phyloP scores from a whole-genome alignment of 64 coral and sea anemone genomes.

The Catalaphyllia jardinei region DNA sequence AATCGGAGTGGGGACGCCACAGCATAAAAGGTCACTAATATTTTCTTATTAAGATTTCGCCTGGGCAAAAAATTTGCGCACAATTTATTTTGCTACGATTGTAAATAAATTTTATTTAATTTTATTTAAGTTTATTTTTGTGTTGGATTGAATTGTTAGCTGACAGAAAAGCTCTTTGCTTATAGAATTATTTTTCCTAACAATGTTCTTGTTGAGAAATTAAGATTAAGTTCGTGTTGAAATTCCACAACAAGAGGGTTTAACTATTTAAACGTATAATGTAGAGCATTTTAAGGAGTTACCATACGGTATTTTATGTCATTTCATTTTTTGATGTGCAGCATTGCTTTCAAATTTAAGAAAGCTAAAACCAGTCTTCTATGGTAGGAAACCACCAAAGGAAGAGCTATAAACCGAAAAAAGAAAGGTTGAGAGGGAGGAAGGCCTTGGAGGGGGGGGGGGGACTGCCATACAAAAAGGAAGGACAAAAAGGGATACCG shows the following conservation, averaged over 20 bases:
- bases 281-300: not conserved
- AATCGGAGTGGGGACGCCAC: not conserved
- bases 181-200: slow-evolving; percentile 3
- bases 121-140: slow-evolving; percentile 28
- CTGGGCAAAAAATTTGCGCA: not conserved
- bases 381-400: no score
- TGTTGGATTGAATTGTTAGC: slow-evolving; percentile 15
- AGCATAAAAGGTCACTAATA: not conserved
- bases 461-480: no score
- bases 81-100: slow-evolving; percentile 50
- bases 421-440: no score
- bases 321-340: no score
- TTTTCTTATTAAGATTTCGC: not conserved
- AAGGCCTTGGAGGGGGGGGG: no score
- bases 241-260: not conserved
- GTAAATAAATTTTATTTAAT: slow-evolving; percentile 32
- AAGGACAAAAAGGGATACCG: no score
- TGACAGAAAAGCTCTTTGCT: not conserved
- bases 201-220: not conserved
- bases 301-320: not conserved
- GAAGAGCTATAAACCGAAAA: no score
- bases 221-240: not conserved
- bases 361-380: no score
- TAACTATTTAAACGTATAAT: not conserved
- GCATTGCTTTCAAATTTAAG: no score